Conservation (phyloP, 1,140 invertebrate species). For the Drosophila sechellia region DNA sequence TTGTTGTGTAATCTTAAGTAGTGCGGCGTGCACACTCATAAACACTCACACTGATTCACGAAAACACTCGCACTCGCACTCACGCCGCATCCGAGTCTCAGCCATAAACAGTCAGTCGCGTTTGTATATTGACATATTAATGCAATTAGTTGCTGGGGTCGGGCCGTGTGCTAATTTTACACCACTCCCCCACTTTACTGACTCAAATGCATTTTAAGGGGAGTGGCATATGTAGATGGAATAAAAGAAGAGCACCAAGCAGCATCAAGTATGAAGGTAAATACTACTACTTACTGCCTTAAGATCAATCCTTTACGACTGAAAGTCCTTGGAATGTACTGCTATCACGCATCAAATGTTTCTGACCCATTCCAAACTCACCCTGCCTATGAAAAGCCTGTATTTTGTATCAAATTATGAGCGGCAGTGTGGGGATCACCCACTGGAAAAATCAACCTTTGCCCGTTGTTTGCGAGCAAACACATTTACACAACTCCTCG, state of each 20-base stretch:
- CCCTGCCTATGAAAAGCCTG: neutral
- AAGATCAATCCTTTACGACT: too few species aligned
- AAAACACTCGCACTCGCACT: slow-evolving; percentile 47
- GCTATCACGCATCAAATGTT: too few species aligned
- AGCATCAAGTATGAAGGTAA: too few species aligned
- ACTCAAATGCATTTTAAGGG: slow-evolving; percentile 13
- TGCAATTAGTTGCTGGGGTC: slow-evolving; percentile 73
- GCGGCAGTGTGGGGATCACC: slow-evolving; percentile 20
- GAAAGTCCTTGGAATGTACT: too few species aligned
- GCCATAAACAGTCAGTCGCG: slow-evolving; percentile 23
- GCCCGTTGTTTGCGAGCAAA: slow-evolving; percentile 61
- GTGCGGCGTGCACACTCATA: slow-evolving; percentile 72
- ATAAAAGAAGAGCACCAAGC: too few species aligned
- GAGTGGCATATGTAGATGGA: too few species aligned
- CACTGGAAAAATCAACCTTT: slow-evolving; percentile 53
- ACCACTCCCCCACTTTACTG: slow-evolving; percentile 29
- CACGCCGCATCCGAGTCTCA: slow-evolving; percentile 5
- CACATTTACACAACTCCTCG: slow-evolving; percentile 67
- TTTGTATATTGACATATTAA: slow-evolving; percentile 79
- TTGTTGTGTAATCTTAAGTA: slow-evolving; percentile 81
- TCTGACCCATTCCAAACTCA: too few species aligned
- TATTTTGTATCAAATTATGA: slow-evolving; percentile 8
- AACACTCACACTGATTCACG: slow-evolving; percentile 64
- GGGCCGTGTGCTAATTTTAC: slow-evolving; percentile 73
- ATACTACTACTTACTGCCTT: too few species aligned